Evolutionary conservation across 2,888 invertebrate species (phyloP).

Genomic region (Ceratothoa steindachneri): DNA sequence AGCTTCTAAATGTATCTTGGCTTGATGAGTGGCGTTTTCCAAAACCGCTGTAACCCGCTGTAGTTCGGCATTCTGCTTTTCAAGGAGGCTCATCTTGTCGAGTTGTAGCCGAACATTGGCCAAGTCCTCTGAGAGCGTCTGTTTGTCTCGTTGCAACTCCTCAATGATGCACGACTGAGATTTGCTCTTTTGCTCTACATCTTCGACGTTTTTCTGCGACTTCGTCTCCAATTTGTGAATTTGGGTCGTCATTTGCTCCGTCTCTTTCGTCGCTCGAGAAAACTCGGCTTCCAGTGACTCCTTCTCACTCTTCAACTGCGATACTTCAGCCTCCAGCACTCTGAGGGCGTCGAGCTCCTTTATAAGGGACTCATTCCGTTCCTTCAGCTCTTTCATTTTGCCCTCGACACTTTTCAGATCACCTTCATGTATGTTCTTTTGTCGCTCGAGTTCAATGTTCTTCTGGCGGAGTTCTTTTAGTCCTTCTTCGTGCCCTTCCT

Average conservation of each 20-base stretch:
- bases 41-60: neutral
- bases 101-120: neutral
- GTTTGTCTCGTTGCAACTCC: neutral
- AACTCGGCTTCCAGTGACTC: neutral
- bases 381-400: neutral
- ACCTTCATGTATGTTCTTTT: conserved; percentile 5
- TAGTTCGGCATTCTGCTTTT: neutral
- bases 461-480: neutral
- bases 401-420: conserved; percentile 10
- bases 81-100: neutral
- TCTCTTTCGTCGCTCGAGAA: neutral
- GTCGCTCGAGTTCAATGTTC: neutral
- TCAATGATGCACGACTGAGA: neutral
- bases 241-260: neutral
- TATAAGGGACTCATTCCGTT: neutral
- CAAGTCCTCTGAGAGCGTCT: neutral
- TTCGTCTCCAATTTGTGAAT: neutral
- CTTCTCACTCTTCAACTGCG: neutral
- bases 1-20: neutral
- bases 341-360: conserved; percentile 4
- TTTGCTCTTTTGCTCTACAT: neutral
- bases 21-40: neutral
- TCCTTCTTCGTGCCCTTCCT: neutral
- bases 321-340: conserved; percentile 1
- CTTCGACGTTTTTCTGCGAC: neutral